A percentile compares a stretch with the other conserved stretches of the same genome.
Conservation (phyloP, 2,113 vertebrate species). For the Muntiacus muntjak region DNA sequence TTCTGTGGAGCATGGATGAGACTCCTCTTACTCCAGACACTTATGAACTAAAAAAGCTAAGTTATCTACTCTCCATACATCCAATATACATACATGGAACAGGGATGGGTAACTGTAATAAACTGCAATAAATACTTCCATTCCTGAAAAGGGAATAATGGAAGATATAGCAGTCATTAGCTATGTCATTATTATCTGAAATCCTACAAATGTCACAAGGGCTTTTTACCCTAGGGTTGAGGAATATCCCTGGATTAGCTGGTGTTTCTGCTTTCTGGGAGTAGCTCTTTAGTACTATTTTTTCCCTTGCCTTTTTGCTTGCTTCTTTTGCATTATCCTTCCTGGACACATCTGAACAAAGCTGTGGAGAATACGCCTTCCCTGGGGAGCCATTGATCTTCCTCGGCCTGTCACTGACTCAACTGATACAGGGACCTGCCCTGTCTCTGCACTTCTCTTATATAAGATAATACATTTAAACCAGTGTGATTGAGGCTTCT, state of each 20-base stretch:
- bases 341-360: background rate
- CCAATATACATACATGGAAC: background rate
- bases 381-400: background rate
- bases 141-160: background rate
- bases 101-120: background rate
- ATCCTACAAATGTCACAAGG: background rate
- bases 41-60: background rate
- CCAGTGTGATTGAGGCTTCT: background rate
- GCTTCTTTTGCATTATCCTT: background rate
- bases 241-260: background rate
- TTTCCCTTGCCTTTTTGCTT: background rate
- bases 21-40: background rate
- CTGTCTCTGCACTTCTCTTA: background rate
- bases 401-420: background rate
- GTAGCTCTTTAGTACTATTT: background rate
- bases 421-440: background rate
- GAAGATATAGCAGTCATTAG: background rate
- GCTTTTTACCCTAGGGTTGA: background rate
- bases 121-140: background rate
- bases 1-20: background rate
- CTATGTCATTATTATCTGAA: background rate
- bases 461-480: background rate
- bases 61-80: background rate
- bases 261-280: background rate
- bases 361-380: background rate